These are phyloP conservation scores for Gallinago media DNA, from an alignment of 2,113 vertebrate genomes.

Conservation along the genomic window DNA sequence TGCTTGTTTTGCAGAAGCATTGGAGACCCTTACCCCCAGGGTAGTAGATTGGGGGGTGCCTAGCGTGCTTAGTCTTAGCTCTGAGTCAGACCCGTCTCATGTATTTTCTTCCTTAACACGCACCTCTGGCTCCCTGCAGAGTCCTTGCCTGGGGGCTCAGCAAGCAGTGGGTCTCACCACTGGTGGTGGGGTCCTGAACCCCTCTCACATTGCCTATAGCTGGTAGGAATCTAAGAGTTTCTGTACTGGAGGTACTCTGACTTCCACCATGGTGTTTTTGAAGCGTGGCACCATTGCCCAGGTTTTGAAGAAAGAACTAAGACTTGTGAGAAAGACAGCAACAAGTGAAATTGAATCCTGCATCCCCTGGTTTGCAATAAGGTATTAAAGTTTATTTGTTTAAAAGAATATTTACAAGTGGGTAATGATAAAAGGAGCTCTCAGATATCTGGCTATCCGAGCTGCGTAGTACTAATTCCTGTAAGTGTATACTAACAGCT, in stretches of 20 bases:
- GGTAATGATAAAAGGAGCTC: neutral
- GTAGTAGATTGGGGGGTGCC: fast-evolving
- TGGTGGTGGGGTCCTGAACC: neutral
- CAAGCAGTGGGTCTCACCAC: fast-evolving
- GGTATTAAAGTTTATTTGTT: neutral
- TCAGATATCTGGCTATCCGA: neutral
- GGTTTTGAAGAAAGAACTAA: neutral
- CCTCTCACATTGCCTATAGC: fast-evolving
- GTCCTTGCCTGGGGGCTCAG: fast-evolving
- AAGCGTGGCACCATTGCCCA: fast-evolving
- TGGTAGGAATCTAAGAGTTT: fast-evolving
- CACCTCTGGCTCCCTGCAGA: fast-evolving
- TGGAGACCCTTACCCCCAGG: fast-evolving
- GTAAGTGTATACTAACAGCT: neutral
- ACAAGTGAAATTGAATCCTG: neutral
- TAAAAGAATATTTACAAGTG: neutral
- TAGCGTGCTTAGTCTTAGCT: fast-evolving
- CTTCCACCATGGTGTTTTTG: neutral
- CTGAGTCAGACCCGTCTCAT: fast-evolving
- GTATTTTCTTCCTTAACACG: fast-evolving
- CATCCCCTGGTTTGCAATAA: neutral
- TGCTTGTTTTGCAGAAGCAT: neutral
- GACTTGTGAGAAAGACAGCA: too few relatives aligned
- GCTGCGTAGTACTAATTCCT: neutral
- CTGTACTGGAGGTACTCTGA: fast-evolving